phyloP scores from a whole-genome alignment of 2,797 vertebrate genomes.

The Champsocephalus gunnari region DNA sequence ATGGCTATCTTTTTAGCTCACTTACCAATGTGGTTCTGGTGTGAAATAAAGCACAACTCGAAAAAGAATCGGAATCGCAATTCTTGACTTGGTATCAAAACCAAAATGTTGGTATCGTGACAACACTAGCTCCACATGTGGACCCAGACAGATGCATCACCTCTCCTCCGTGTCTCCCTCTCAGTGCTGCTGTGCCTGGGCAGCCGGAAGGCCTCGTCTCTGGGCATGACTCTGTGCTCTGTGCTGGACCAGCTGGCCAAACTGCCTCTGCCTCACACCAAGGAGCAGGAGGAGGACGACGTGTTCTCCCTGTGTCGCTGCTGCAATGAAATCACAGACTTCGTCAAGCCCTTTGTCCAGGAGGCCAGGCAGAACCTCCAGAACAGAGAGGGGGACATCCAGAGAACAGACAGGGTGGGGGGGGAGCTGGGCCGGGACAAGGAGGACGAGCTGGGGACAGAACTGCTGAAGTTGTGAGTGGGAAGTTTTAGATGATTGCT shows the following conservation, averaged over 20 bases:
- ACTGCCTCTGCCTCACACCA: slow-evolving; percentile 90
- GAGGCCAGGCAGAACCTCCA: slow-evolving; percentile 82
- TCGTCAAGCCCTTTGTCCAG: slow-evolving; percentile 90
- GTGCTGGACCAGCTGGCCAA: slow-evolving; percentile 89
- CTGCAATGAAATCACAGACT: slow-evolving; percentile 87
- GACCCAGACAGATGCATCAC: neutral
- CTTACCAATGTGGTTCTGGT: too few species aligned
- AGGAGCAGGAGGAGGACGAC: slow-evolving; percentile 91
- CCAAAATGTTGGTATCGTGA: too few species aligned
- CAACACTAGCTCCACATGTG: too few species aligned
- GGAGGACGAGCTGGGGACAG: slow-evolving; percentile 88
- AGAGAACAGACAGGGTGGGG: slow-evolving; percentile 36
- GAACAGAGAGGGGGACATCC: slow-evolving; percentile 40
- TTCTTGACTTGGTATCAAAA: too few species aligned
- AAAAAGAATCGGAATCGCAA: too few species aligned
- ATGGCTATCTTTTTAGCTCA: too few species aligned
- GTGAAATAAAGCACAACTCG: too few species aligned
- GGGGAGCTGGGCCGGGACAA: slow-evolving; percentile 9
- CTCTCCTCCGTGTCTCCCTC: neutral
- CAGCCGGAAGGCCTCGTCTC: slow-evolving; percentile 89
- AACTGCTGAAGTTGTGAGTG: slow-evolving; percentile 95
- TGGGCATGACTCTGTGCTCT: slow-evolving; percentile 92
- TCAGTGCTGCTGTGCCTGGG: slow-evolving; percentile 90
- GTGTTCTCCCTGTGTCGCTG: slow-evolving; percentile 89
- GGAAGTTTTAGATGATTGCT: neutral